Evolutionary conservation across 2,797 vertebrate genomes (phyloP), one percentile per base, ranked within the genome.

Genomic region (Danio tinwini): DNA sequence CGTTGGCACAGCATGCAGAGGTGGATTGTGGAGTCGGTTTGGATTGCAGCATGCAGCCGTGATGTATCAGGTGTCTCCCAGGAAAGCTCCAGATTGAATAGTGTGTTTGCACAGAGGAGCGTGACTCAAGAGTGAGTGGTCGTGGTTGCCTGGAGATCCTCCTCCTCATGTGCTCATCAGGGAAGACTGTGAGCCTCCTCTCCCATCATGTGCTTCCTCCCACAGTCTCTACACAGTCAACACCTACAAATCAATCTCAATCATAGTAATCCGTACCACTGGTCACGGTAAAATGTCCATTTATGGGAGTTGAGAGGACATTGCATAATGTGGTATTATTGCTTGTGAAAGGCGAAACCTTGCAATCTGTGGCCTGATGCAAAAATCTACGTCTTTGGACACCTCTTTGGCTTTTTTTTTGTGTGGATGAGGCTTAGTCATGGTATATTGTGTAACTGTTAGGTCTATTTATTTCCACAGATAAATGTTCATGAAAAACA

Each of bases 91-190:
- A 53, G 65, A 69, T 40, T 45, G 59, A 78, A 67, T 65, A 80
- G 65, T 10, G 62, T 52, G 45, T 61, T 37, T 61, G 17, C 68
- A 40, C 39, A 76, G 45, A 42, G 62, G 72, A 62, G 50, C 45
- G n/a, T 82, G 79, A 80, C 70, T 76, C 72, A 71, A 59, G 42
- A 29, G 68, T 49, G 49, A 73, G 76, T 49, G 39, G 52, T 76
- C 7, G 52, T 37, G 80, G 85, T 86, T 86, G 85, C 87, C 84
- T 83, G 76, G 83, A 78, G 61, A 85, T 61, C 49, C 74, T 85
- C 76, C 75, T 79, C 84, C 56, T 83, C 65, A 45, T 63, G 55
- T 50, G 37, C 42, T 76, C 37, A 59, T 69, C 49, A 55, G 67
- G 62, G 56, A 74, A 74, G 76, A 77, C 50, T 71, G 42, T 45